A percentile compares a stretch with the other conserved stretches of the same genome.
These are phyloP conservation scores for Merops nubicus DNA, from an alignment of 2,113 vertebrate genomes.

Conservation along the genomic window DNA sequence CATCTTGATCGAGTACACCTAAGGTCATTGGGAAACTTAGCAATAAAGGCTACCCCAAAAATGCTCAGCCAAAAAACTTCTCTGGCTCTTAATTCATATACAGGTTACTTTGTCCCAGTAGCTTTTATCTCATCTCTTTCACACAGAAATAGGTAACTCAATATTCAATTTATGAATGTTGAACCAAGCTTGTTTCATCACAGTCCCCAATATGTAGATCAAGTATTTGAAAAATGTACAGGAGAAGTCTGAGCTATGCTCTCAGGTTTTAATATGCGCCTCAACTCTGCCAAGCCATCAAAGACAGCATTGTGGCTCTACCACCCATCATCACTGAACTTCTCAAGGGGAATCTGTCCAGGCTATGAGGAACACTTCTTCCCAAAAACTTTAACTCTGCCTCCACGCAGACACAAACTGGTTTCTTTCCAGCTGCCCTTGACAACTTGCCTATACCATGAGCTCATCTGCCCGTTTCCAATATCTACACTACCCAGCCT, in stretches of 20 bases:
- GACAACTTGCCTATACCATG: neutral
- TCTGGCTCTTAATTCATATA: neutral
- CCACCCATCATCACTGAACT: neutral
- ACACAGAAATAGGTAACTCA: neutral
- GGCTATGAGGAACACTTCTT: neutral
- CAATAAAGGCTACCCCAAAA: neutral
- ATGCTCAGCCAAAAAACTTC: neutral
- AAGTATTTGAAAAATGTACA: neutral
- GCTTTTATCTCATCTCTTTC: slow-evolving; percentile 10
- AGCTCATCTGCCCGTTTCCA: neutral
- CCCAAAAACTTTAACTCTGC: neutral
- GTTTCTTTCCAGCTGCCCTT: neutral
- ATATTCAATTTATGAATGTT: neutral
- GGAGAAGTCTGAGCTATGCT: neutral
- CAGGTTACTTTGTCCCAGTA: neutral
- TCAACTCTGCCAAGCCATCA: neutral
- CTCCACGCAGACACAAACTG: neutral
- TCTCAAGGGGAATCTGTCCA: neutral
- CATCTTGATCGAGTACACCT: neutral
- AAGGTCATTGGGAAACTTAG: neutral
- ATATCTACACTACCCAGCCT: neutral
- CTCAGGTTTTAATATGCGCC: neutral
- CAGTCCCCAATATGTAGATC: neutral
- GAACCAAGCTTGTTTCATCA: neutral
- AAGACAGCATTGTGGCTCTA: neutral